phyloP scores from a whole-genome alignment of 2,113 vertebrate species.

The Rynchops niger region DNA sequence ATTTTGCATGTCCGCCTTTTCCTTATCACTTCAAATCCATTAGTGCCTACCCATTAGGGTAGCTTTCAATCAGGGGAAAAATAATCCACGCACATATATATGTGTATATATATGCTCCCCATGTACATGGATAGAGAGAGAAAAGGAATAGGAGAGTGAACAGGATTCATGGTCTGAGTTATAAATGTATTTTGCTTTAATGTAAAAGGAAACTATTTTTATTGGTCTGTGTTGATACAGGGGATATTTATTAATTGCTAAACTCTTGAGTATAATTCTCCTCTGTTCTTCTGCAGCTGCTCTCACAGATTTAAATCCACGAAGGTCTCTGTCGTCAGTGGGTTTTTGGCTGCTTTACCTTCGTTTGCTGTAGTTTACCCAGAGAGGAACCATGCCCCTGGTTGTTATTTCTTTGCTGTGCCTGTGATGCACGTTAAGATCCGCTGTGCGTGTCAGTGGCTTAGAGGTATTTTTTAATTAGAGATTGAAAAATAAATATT shows the following conservation, averaged over 20 bases:
- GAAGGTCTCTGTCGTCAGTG: background rate
- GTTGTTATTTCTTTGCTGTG: background rate
- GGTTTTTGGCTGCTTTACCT: background rate
- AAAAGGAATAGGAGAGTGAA: background rate
- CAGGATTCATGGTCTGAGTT: background rate
- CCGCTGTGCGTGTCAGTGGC: background rate
- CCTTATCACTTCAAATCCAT: conserved; percentile 72
- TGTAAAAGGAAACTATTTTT: background rate
- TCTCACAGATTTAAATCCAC: background rate
- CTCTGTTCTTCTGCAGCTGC: background rate
- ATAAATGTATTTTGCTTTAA: background rate
- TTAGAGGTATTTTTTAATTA: background rate
- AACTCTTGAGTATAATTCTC: background rate
- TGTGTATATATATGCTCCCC: no score
- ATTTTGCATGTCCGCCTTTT: conserved; percentile 66
- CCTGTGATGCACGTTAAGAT: fast-evolving
- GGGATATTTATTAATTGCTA: background rate
- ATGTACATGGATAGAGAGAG: background rate
- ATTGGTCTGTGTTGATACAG: background rate
- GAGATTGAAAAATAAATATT: background rate
- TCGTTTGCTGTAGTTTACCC: background rate
- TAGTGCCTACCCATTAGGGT: conserved; percentile 45
- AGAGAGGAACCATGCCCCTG: background rate
- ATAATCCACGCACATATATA: background rate
- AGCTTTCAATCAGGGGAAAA: background rate